Base-by-base conservation (phyloP, 2,888 invertebrate genomes). In the Plebejus anna region DNA sequence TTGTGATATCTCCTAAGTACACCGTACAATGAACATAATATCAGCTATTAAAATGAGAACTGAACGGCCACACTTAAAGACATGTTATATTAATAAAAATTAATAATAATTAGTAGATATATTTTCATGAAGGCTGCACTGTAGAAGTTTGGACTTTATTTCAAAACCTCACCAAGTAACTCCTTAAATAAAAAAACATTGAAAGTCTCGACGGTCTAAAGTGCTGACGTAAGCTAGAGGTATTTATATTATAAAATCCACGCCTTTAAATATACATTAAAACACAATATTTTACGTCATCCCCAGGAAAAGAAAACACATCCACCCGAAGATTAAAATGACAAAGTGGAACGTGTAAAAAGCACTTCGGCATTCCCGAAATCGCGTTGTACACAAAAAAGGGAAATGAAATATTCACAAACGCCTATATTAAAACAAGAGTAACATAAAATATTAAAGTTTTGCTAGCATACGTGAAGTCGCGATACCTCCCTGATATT, bases 401-500 rank as follows among this genome's bases (percentile, higher is more conserved):
- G 42, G n/a, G 47, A 72, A 47, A 28, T 73, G 51, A 55, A 73
- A 73, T 73, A 73, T 73, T 73, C 51, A 51, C 16, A 73, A 32
- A 73, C 32, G 73, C 73, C 22, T 73, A 73, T 55, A 73, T 73
- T 55, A 73, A 47, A 73, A 73, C 73, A 73, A 55, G 32, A 73
- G 73, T 55, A 55, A 55, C 51, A 73, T 73, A 55, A 73, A 73
- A 73, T 73, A 73, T 73, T 73, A 73, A 73, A 73, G 73, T 73
- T 51, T 47, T 51, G 55, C 73, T 73, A 73, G 55, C 73, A 73
- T 73, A 73, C 73, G 73, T 73, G 55, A 47, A 73, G 73, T 51
- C 73, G 73, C 73, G 32, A 22, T 16, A 16, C 73, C 47, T 47
- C 51, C 42, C 75, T 78, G 77, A 81, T 80, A 81, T 81, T 82